phyloP scores from a whole-genome alignment of 2,888 invertebrate species.

The Gari tellinella region DNA sequence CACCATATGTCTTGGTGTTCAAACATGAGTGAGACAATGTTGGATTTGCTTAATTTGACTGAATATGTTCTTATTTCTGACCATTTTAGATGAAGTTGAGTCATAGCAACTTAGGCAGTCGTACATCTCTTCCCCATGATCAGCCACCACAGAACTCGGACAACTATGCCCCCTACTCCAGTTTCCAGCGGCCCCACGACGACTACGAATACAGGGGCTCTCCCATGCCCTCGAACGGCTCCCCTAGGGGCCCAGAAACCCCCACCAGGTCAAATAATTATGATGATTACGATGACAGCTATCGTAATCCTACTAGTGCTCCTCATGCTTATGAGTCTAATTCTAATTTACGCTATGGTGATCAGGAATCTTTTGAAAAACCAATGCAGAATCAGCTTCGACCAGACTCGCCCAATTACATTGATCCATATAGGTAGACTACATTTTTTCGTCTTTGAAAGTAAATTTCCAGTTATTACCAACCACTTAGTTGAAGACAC shows the following conservation, averaged over 20 bases:
- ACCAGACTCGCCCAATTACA: slow-evolving; percentile 46
- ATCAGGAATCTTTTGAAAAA: slow-evolving; percentile 51
- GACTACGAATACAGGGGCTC: slow-evolving; percentile 61
- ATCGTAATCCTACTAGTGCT: slow-evolving; percentile 55
- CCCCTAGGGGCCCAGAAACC: slow-evolving; percentile 59
- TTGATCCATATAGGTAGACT: slow-evolving; percentile 59
- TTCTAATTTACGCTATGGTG: slow-evolving; percentile 40
- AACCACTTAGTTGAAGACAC: too few relatives aligned
- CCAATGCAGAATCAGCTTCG: slow-evolving; percentile 54
- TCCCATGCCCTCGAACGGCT: slow-evolving; percentile 58
- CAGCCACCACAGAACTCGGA: slow-evolving; percentile 58
- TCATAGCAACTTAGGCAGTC: slow-evolving; percentile 43
- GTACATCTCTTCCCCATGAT: slow-evolving; percentile 56
- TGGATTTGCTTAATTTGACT: too few relatives aligned
- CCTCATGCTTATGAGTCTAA: slow-evolving; percentile 51
- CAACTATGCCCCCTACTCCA: slow-evolving; percentile 70
- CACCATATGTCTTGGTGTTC: too few relatives aligned
- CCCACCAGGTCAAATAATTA: slow-evolving; percentile 70
- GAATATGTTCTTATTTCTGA: neutral
- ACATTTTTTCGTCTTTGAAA: slow-evolving; percentile 10
- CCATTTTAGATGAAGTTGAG: slow-evolving; percentile 50
- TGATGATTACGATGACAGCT: slow-evolving; percentile 56
- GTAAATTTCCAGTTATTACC: too few relatives aligned
- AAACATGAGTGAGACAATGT: too few relatives aligned
- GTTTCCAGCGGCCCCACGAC: slow-evolving; percentile 51